Conservation (phyloP, 2,888 invertebrate species). For the Boloria euphrosyne region DNA sequence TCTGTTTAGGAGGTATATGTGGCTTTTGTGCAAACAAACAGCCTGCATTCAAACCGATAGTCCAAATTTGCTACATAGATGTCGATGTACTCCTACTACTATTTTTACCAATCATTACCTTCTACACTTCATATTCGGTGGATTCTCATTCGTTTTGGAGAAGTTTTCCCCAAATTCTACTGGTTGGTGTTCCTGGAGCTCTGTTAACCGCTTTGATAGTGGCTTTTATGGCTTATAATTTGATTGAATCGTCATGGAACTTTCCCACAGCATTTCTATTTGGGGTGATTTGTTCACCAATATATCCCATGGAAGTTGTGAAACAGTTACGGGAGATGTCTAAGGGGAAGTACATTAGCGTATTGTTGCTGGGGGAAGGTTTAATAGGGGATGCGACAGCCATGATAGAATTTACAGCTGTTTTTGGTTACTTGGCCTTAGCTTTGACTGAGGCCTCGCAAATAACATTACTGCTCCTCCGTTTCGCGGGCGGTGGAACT, state of each 20-base stretch:
- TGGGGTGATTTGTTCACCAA: conserved; percentile 68
- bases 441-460: conserved; percentile 60
- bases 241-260: conserved; percentile 67
- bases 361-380: conserved; percentile 67
- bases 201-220: conserved; percentile 62
- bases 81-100: conserved; percentile 58
- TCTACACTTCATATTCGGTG: conserved; percentile 67
- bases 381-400: conserved; percentile 69
- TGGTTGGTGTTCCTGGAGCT: conserved; percentile 66
- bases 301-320: conserved; percentile 72
- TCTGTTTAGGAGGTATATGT: conserved; percentile 61
- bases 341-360: conserved; percentile 69
- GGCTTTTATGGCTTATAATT: conserved; percentile 65
- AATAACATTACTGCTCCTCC: conserved; percentile 59
- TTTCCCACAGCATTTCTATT: conserved; percentile 63
- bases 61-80: conserved; percentile 63
- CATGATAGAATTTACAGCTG: conserved; percentile 69
- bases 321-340: conserved; percentile 62
- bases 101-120: conserved; percentile 65
- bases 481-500: conserved; percentile 67
- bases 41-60: conserved; percentile 61
- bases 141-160: conserved; percentile 72
- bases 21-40: conserved; percentile 64
- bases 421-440: conserved; percentile 62
- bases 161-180: conserved; percentile 65